phyloP scores from a whole-genome alignment of 2,113 vertebrate species.

The Struthidea cinerea region DNA sequence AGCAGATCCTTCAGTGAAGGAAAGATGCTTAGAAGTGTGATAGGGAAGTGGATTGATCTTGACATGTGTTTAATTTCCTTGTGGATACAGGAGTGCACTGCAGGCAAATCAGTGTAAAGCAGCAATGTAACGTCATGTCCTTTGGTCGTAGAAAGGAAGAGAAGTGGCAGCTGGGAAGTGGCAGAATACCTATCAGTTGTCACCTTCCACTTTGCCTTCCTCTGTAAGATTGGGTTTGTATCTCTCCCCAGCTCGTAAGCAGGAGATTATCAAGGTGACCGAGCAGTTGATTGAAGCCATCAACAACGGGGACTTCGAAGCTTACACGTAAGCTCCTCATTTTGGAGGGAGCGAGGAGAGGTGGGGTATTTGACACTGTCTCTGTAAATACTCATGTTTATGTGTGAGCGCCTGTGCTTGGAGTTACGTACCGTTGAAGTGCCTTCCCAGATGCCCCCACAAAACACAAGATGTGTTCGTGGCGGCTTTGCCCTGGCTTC shows the following conservation, averaged over 20 bases:
- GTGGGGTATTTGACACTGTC: neutral
- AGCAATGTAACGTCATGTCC: neutral
- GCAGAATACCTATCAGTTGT: neutral
- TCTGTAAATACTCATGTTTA: accelerated
- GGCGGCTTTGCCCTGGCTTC: neutral
- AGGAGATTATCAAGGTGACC: slow-evolving; percentile 98
- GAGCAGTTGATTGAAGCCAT: slow-evolving; percentile 98
- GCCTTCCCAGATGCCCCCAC: neutral
- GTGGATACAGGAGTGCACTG: neutral
- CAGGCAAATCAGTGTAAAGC: neutral
- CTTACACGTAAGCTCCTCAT: slow-evolving; percentile 87
- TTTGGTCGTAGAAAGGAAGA: neutral
- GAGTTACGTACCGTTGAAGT: neutral
- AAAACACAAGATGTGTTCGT: neutral
- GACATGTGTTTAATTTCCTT: neutral
- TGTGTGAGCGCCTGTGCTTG: neutral
- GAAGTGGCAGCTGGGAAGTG: neutral
- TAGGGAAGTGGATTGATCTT: neutral
- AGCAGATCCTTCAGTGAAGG: neutral
- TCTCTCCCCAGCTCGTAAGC: slow-evolving; percentile 84
- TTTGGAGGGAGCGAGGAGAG: neutral
- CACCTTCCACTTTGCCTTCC: neutral
- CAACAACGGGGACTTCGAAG: slow-evolving; percentile 98
- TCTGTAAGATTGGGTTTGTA: neutral
- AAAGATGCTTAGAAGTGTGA: neutral